A percentile compares a stretch with the other conserved stretches of the same genome.
Evolutionary conservation across 2,113 vertebrate genomes (phyloP).

Genomic region (Chunga burmeisteri): DNA sequence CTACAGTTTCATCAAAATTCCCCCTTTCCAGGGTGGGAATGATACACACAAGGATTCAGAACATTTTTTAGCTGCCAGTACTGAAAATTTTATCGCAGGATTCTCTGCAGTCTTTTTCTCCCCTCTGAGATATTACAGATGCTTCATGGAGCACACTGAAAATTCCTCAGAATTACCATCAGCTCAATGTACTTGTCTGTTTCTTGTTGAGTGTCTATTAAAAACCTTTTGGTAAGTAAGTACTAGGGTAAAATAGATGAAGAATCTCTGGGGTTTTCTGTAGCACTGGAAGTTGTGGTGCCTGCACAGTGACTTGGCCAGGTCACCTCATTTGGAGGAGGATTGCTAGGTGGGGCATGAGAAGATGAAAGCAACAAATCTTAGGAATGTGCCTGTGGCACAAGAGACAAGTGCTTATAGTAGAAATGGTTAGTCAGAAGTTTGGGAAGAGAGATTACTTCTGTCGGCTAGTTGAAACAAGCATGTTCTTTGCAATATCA

Average conservation of each 20-base stretch:
- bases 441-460: not conserved
- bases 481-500: not conserved
- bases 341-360: not conserved
- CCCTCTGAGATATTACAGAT: not conserved
- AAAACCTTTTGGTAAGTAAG: not conserved
- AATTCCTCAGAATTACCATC: not conserved
- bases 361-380: not conserved
- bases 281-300: not conserved
- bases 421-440: slow-evolving; percentile 1
- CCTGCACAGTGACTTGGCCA: not conserved
- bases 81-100: not conserved
- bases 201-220: not conserved
- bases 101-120: not conserved
- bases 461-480: not conserved
- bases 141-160: not conserved
- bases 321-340: not conserved
- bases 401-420: not conserved
- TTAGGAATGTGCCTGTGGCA: slow-evolving; percentile 4
- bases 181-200: not conserved
- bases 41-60: not conserved
- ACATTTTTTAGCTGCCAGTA: not conserved
- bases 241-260: not conserved
- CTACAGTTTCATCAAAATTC: not conserved
- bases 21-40: not conserved
- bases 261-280: not conserved